Base-by-base conservation (phyloP, 2,888 invertebrate species). In the Parthenolecanium corni region DNA sequence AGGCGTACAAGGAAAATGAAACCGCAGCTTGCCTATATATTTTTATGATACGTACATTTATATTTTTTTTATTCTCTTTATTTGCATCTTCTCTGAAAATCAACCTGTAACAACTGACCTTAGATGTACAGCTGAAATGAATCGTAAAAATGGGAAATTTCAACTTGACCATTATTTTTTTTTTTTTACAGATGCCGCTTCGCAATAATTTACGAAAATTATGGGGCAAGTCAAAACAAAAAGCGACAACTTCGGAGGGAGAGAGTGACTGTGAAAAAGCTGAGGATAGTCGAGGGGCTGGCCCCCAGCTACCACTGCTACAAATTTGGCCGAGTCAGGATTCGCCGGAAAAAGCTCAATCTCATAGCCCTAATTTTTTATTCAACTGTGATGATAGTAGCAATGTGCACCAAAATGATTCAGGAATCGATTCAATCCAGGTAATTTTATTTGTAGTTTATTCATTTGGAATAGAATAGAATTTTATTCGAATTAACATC, bases 291-390 rank as follows among this genome's bases (percentile, higher is more conserved):
- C 42, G 23, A 23, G 44, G 63, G 11, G 52, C 44, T 4, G 52
- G 63, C 12, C 42, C 63, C n/a, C 58, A 58, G 21, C 51, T 76
- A 62, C 75, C 76, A 2, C 69, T 76, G 47, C 72, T 76, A 16
- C 71, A 84, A 75, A 82, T 84, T 69, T 84, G 84, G 84, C 84
- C 84, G 46, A 83, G 83, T 75, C 72, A 78, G 73, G 84, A 84
- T 70, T 84, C 83, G 20, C 83, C 84, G 14, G 76, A 82, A 58
- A 82, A 81, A 68, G 82, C 82, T 69, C 80, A 80, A 36, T 83
- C 83, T 68, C 82, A 81, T 2, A 73, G 74, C 65, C 72, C 71
- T 6, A 82, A 83, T 71, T 84, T 84, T 71, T 76, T 83, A 57
- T 84, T 83, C 70, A 82, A 83, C 42, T 78, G 74, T 67, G 72